Base-by-base conservation (phyloP, 2,113 vertebrate genomes). In the Siphamia tubifer region DNA sequence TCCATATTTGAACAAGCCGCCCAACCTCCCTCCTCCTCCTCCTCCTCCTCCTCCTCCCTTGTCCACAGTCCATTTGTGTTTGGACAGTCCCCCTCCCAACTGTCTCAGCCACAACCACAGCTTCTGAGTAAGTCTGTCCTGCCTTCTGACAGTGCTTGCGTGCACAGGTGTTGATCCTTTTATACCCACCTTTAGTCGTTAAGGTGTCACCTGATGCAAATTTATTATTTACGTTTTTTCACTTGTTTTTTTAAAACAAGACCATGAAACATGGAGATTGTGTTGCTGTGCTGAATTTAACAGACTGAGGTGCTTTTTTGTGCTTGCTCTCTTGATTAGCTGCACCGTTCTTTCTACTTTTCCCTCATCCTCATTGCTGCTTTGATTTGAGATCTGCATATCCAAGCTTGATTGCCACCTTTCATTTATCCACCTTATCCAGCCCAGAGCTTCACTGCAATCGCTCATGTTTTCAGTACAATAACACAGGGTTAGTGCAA, bases 1-100 rank as follows among this genome's bases (percentile, higher is more conserved):
- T 96, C 96, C 94, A 93, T 96, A 93, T 96, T 97, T 96, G 96
- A 98, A 93, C 96, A 98, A 97, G 96, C 96, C 92, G 95, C 96
- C 95, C 97, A 98, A 94, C 93, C 95, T 91, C 85, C 94, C 92
- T 63, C 89, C 49, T 71, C 72, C n/a, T n/a, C 72, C 25, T 69
- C 95, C 94, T 94, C 70, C n/a, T n/a, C n/a, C 66, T 85, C 84
- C 65, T 89, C 95, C 93, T 98, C 96, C 95, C 95, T 96, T 96
- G 94, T 96, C 94, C 96, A 98, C 94, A 97, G 97, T 91, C 96
- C 98, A 96, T 99, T 99, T 99, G 97, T 99, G 96, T 99, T 99
- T 93, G 97, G 98, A 97, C 97, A 99, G 77, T 95, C 96, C 96
- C 96, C 96, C 94, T 95, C 98, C 96, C 96, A 98, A 96, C 95